These are phyloP conservation scores for Zalophus californianus DNA, from an alignment of 2,797 vertebrate species.

Conservation along the genomic window DNA sequence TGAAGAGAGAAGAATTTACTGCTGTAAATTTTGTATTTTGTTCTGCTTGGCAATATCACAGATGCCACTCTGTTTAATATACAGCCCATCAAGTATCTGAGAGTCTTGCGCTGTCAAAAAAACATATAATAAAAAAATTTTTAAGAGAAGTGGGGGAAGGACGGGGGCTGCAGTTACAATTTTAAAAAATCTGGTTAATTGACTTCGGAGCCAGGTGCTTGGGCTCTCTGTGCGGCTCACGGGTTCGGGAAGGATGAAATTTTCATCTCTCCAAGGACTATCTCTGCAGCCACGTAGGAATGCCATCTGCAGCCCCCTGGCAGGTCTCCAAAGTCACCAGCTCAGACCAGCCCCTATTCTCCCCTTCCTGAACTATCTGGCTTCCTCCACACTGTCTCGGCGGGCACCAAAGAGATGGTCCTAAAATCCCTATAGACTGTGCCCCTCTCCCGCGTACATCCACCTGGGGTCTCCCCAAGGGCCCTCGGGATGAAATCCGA, in stretches of 20 bases:
- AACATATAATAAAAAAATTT: constrained; percentile 66
- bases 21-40: constrained; percentile 90
- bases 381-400: rapidly evolving
- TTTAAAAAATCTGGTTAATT: constrained; percentile 34
- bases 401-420: rapidly evolving
- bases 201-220: not conserved
- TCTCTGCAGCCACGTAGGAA: rapidly evolving
- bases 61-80: constrained; percentile 88
- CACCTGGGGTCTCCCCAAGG: rapidly evolving
- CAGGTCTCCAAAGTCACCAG: not conserved
- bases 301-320: too few species aligned
- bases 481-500: not conserved
- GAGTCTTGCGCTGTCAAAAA: constrained; percentile 51
- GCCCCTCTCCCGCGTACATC: rapidly evolving
- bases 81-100: constrained; percentile 70
- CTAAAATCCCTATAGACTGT: rapidly evolving
- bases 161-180: not conserved
- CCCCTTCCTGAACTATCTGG: not conserved
- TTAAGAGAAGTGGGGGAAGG: not conserved
- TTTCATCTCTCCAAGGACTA: rapidly evolving
- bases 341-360: rapidly evolving
- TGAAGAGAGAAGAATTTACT: constrained; percentile 91
- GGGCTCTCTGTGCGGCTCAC: rapidly evolving
- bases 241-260: rapidly evolving
- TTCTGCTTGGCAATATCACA: constrained; percentile 87